Conservation (phyloP, 2,888 invertebrate genomes). For the Busseola fusca region DNA sequence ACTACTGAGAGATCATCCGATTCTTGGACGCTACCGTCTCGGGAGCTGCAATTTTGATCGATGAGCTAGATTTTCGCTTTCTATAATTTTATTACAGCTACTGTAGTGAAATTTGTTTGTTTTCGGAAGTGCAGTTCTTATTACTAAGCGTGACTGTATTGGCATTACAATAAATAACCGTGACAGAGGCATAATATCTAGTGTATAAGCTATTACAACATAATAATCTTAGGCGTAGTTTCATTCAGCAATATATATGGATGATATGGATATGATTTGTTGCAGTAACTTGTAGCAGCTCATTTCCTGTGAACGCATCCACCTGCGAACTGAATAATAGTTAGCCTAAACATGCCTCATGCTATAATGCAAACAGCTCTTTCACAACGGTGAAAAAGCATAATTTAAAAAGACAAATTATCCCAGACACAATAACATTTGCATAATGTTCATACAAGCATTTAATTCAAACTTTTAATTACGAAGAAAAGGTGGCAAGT, state of each 20-base stretch:
- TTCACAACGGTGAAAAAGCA: not conserved
- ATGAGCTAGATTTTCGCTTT: constrained; percentile 55
- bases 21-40: constrained; percentile 37
- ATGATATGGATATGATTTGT: not conserved
- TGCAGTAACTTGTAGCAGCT: not conserved
- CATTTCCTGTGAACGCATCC: not conserved
- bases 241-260: not conserved
- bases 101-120: constrained; percentile 36
- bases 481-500: constrained; percentile 2
- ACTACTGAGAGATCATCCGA: constrained; percentile 52
- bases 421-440: constrained; percentile 11
- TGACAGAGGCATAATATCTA: not conserved
- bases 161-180: not conserved
- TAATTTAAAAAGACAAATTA: not conserved
- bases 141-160: not conserved
- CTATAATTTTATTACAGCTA: constrained; percentile 24
- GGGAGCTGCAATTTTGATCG: constrained; percentile 45
- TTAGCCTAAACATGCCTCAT: not conserved
- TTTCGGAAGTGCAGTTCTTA: constrained; percentile 5
- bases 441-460: constrained; percentile 4
- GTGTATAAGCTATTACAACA: not conserved
- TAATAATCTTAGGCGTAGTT: not conserved
- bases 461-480: constrained; percentile 28
- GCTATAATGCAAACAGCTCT: not conserved
- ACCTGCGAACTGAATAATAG: not conserved